Evolutionary conservation across 2,797 vertebrate species (phyloP).

Genomic region (Pipistrellus kuhlii): DNA sequence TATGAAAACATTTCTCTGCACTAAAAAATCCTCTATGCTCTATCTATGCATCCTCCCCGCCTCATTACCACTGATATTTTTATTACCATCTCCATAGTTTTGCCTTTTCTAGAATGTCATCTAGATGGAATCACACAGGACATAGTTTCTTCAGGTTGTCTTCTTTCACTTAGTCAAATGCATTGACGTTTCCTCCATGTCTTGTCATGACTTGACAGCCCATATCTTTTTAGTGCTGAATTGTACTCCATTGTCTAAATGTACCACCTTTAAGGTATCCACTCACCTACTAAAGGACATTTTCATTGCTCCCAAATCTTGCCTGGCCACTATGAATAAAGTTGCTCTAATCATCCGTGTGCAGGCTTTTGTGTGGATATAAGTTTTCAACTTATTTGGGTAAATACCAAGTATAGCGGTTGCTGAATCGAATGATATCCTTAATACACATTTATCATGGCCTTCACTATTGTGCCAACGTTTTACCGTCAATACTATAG

Average conservation of each 20-base stretch:
- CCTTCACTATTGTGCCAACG: not conserved
- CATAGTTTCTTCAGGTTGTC: not conserved
- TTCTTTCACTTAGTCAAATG: not conserved
- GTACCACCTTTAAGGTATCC: not conserved
- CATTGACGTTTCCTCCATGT: not conserved
- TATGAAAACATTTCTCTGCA: not conserved
- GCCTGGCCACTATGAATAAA: not conserved
- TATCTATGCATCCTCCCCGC: not conserved
- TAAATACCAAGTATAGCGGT: not conserved
- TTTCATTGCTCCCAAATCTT: not conserved
- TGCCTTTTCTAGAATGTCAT: not conserved
- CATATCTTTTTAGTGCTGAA: not conserved
- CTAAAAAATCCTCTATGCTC: not conserved
- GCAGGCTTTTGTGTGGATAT: not conserved
- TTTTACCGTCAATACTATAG: not conserved
- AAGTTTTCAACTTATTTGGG: slow-evolving; percentile 19
- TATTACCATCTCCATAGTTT: not conserved
- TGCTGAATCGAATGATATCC: not conserved
- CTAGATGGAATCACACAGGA: not conserved
- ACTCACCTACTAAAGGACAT: not conserved
- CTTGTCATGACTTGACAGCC: not conserved
- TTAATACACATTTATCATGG: not conserved
- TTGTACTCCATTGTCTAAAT: not conserved
- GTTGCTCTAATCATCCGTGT: not conserved
- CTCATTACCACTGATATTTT: not conserved